Percentiles rank a stretch among this genome's conserved stretches.
Conservation (phyloP, 2,797 vertebrate genomes). For the Holocentrus rufus region DNA sequence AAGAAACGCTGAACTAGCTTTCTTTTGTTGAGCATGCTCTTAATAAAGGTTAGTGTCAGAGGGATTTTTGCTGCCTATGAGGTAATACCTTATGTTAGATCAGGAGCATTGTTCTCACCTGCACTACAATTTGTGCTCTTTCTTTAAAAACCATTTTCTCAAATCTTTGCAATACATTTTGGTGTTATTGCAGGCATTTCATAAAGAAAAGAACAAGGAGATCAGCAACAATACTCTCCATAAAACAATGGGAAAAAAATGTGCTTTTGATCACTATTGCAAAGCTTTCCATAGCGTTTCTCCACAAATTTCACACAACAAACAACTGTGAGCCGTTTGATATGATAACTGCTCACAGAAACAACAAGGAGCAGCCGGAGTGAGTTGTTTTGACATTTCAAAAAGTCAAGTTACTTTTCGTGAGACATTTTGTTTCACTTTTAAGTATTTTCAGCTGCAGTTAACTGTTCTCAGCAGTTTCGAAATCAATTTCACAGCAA, state of each 20-base stretch:
- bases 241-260: slow-evolving; percentile 17
- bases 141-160: slow-evolving; percentile 29
- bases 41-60: slow-evolving; percentile 71
- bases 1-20: slow-evolving; percentile 67
- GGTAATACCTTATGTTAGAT: slow-evolving; percentile 37
- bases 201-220: neutral
- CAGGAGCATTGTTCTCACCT: slow-evolving; percentile 43
- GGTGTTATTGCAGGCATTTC: neutral
- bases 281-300: neutral
- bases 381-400: slow-evolving; percentile 34
- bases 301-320: neutral
- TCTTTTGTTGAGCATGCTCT: slow-evolving; percentile 67
- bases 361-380: neutral
- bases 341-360: slow-evolving; percentile 23
- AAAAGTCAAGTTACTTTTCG: slow-evolving; percentile 11
- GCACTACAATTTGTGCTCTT: slow-evolving; percentile 30
- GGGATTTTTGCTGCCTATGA: slow-evolving; percentile 57
- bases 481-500: slow-evolving; percentile 28
- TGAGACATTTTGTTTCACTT: slow-evolving; percentile 2
- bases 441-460: neutral
- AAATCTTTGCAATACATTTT: neutral
- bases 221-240: neutral
- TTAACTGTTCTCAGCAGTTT: slow-evolving; percentile 14
- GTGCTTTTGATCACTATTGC: neutral
- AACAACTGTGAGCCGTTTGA: slow-evolving; percentile 13